Percentiles rank a stretch among this genome's conserved stretches.
Conservation (phyloP, 30 jellyfish, hydroid and myxozoan genomes). For the Cassiopea andromeda region DNA sequence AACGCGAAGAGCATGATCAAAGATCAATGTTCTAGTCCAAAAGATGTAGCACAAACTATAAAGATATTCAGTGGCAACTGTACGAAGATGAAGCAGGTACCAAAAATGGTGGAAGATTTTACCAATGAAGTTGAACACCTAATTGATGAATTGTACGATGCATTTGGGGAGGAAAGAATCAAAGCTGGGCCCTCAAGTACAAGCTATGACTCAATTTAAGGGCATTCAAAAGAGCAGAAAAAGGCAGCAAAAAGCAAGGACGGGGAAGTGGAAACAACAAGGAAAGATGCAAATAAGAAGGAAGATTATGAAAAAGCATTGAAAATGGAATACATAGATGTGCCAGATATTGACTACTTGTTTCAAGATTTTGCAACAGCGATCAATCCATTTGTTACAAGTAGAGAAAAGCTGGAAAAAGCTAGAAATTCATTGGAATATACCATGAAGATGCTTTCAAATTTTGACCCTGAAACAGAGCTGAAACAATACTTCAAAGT, state of each 20-base stretch:
- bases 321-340: conserved; percentile 24
- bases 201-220: background rate
- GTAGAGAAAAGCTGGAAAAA: conserved; percentile 42
- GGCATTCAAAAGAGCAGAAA: background rate
- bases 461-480: conserved; percentile 41
- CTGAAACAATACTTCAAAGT: conserved; percentile 24
- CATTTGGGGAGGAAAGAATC: conserved; percentile 5
- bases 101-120: conserved; percentile 49
- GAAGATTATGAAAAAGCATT: conserved; percentile 23
- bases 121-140: conserved; percentile 34
- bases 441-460: conserved; percentile 1
- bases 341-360: conserved; percentile 32
- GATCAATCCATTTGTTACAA: conserved; percentile 40
- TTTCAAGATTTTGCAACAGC: conserved; percentile 42
- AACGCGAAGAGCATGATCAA: conserved; percentile 17
- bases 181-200: conserved; percentile 1
- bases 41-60: conserved; percentile 13
- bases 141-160: conserved; percentile 8
- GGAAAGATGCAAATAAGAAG: background rate
- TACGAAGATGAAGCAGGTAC: conserved; percentile 33
- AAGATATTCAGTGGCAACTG: conserved; percentile 26
- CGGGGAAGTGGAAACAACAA: background rate
- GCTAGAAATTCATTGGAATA: conserved; percentile 27
- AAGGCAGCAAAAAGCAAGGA: background rate
- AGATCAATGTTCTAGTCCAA: conserved; percentile 23